Evolutionary conservation across 1,140 invertebrate genomes (phyloP).

Genomic region (Melitaea cinxia): DNA sequence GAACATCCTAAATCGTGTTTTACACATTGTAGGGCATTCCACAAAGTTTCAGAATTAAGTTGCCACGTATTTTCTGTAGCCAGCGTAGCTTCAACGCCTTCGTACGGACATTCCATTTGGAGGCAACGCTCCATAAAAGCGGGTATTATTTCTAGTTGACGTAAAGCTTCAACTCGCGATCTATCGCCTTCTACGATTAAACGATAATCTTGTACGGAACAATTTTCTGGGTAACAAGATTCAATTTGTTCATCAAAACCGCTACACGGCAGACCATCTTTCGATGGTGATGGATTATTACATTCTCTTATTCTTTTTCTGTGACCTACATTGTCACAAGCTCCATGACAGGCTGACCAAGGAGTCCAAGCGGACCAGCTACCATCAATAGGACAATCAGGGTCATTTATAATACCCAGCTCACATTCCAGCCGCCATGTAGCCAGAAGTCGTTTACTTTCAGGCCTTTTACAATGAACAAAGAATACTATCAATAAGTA

Average conservation of each 20-base stretch:
- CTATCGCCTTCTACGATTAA: slow-evolving; percentile 52
- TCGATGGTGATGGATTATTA: slow-evolving; percentile 59
- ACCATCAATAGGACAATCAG: slow-evolving; percentile 68
- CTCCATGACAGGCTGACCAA: slow-evolving; percentile 61
- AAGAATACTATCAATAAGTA: slow-evolving; percentile 6
- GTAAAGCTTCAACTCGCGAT: slow-evolving; percentile 51
- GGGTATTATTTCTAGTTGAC: slow-evolving; percentile 61
- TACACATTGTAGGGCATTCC: slow-evolving; percentile 70
- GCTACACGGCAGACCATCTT: slow-evolving; percentile 59
- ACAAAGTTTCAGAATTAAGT: slow-evolving; percentile 60
- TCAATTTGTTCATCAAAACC: slow-evolving; percentile 61
- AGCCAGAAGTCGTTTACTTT: slow-evolving; percentile 48
- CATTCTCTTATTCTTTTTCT: slow-evolving; percentile 56
- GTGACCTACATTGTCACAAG: slow-evolving; percentile 63
- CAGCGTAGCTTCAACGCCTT: slow-evolving; percentile 59
- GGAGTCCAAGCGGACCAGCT: slow-evolving; percentile 65
- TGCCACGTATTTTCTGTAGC: slow-evolving; percentile 68
- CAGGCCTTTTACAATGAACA: slow-evolving; percentile 53
- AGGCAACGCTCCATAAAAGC: slow-evolving; percentile 64
- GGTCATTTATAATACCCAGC: slow-evolving; percentile 59
- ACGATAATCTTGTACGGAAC: slow-evolving; percentile 58
- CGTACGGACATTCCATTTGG: slow-evolving; percentile 61
- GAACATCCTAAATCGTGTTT: slow-evolving; percentile 69
- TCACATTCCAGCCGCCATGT: slow-evolving; percentile 70
- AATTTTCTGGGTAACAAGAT: slow-evolving; percentile 61